Conservation (phyloP, 2,797 vertebrate species). For the Rhadinocentrus ornatus region DNA sequence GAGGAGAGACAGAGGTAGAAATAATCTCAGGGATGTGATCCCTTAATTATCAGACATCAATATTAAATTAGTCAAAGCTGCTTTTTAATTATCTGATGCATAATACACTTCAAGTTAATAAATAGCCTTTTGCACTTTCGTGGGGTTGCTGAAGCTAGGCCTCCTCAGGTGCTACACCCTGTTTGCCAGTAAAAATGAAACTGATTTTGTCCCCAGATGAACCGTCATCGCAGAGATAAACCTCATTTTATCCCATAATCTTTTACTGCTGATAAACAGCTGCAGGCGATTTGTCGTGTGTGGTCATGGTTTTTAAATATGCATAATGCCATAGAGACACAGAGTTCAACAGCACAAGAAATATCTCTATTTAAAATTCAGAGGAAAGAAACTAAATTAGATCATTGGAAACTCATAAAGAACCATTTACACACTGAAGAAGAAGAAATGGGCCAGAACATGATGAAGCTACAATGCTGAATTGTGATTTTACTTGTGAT, state of each 20-base stretch:
- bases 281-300: not conserved
- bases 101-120: conserved; percentile 29
- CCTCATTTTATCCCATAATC: conserved; percentile 13
- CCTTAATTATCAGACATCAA: conserved; percentile 62
- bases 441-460: not conserved
- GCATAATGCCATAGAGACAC: not conserved
- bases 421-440: not conserved
- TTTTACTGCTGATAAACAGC: conserved; percentile 22
- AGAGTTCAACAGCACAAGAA: not conserved
- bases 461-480: not conserved
- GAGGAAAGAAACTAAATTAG: too few species aligned
- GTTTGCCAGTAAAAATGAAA: not conserved
- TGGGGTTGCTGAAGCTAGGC: conserved; percentile 7
- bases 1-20: conserved; percentile 15
- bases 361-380: not conserved
- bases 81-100: conserved; percentile 53
- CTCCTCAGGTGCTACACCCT: conserved; percentile 3
- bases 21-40: conserved; percentile 44
- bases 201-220: not conserved
- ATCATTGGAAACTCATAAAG: too few species aligned
- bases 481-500: too few species aligned
- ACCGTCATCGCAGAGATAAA: conserved; percentile 4
- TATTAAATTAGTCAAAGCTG: conserved; percentile 51
- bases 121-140: not conserved
- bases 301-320: not conserved